Base-by-base conservation (phyloP, 2,888 invertebrate species). In the Mythimna impura region DNA sequence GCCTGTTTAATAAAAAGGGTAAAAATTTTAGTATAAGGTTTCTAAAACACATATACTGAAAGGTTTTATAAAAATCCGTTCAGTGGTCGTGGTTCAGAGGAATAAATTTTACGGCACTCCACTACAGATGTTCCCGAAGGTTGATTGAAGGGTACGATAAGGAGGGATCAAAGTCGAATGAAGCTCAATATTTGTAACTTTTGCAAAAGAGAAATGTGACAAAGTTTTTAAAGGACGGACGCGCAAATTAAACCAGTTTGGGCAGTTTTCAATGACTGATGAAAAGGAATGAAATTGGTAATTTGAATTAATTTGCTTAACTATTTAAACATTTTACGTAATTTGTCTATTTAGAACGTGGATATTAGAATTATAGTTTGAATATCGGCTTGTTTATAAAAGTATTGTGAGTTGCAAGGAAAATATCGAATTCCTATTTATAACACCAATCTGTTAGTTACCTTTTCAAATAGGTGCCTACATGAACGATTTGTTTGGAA, bases 211-310 rank as follows among this genome's bases (percentile, higher is more conserved):
- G 17, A n/a, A 60, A 30, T 63, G 22, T 17, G n/a, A 20, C 8
- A 54, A 5, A 34, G 22, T 25, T 47, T 60, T 69, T 30, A 52
- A 72, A 66, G 20, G 60, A 14, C 63, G 12, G 20, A 60, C 30
- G 40, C 71, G 75, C 75, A 71, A 75, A 70, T 63, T 22, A 63
- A 73, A 81, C 84, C 17, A 36, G 84, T 71, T 71, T 20, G 22
- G 22, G 68, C 50, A 17, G 68, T 80, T 71, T 62, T 58, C 25
- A 66, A 52, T 57, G 50, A 14, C 30, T 12, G 6, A 5, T 22
- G 47, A 47, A 20, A 30, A 34, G 52, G 4, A 60, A 64, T 20
- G 36, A 20, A 61, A 65, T 57, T 3, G 12, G 8, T 50, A 0
- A 10, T 54, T 55, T 34, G 10, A 69, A 78, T 78, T 8, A 69